Evolutionary conservation across 1,140 invertebrate genomes (phyloP).

Genomic region (Teleopsis dalmanni): DNA sequence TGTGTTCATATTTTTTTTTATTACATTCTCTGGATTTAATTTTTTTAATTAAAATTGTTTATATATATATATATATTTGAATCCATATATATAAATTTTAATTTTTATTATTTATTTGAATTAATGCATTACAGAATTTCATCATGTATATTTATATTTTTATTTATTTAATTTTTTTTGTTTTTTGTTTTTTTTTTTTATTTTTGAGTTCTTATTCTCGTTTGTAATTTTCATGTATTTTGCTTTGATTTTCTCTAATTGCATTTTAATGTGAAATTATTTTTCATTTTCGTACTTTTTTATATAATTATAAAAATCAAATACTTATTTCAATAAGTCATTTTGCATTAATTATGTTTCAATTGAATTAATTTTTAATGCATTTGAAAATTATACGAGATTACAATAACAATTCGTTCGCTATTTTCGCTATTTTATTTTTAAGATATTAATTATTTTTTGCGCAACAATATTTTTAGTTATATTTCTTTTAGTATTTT

Average conservation of each 20-base stretch:
- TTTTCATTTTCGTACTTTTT: too few species aligned
- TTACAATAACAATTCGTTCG: constrained; percentile 13
- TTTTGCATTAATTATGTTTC: neutral
- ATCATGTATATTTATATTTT: constrained; percentile 17
- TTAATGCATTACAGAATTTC: constrained; percentile 11
- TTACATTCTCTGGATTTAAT: neutral
- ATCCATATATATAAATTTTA: constrained; percentile 15
- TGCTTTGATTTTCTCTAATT: too few species aligned
- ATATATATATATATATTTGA: constrained; percentile 27
- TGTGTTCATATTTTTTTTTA: neutral
- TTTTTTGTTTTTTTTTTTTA: constrained; percentile 23
- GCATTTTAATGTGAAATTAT: too few species aligned
- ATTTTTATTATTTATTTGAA: constrained; percentile 12
- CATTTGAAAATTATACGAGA: constrained; percentile 4
- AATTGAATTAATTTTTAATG: too few species aligned
- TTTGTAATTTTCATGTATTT: neutral
- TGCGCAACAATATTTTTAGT: neutral
- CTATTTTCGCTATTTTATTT: constrained; percentile 5
- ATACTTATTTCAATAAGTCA: neutral
- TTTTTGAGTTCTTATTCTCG: neutral
- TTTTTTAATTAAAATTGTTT: constrained; percentile 20
- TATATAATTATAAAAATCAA: too few species aligned
- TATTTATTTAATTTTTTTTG: constrained; percentile 18
- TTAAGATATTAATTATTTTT: neutral
- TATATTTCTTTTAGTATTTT: constrained; percentile 2